phyloP scores from a whole-genome alignment of 2,888 invertebrate genomes.

The Andricus curvator region DNA sequence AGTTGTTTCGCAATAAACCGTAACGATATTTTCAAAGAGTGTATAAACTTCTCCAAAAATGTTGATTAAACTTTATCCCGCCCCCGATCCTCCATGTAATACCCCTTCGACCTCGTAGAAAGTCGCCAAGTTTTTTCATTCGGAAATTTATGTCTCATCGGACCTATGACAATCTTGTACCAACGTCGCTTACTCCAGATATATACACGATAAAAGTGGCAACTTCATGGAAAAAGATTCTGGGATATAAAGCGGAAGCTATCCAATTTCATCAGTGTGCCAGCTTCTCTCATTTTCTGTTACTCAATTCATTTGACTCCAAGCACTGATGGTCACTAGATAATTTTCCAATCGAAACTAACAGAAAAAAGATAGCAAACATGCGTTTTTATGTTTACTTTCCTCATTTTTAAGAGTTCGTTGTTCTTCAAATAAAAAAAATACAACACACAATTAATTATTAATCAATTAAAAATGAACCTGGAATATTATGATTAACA shows the following conservation, averaged over 20 bases:
- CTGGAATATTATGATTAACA: no score
- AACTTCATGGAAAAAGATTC: conserved; percentile 24
- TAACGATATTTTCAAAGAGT: conserved; percentile 33
- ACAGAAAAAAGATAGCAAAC: background rate
- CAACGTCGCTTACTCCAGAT: conserved; percentile 2
- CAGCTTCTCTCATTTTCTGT: conserved; percentile 14
- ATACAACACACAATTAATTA: no score
- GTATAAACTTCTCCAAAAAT: conserved; percentile 23
- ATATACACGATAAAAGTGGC: conserved; percentile 8
- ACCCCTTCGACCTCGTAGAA: conserved; percentile 22
- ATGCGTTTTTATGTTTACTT: no score
- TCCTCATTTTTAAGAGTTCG: background rate
- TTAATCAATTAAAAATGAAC: no score
- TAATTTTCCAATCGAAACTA: conserved; percentile 29
- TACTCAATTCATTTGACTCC: conserved; percentile 21
- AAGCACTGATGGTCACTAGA: conserved; percentile 15
- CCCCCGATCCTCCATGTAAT: conserved; percentile 2
- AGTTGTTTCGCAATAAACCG: conserved; percentile 19
- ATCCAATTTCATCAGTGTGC: conserved; percentile 18
- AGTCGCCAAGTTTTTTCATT: conserved; percentile 35
- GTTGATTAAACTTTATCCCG: conserved; percentile 26
- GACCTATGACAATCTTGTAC: conserved; percentile 31
- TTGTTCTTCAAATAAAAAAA: background rate
- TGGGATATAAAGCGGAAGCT: background rate
- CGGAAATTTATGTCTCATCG: conserved; percentile 25